Percentiles rank a stretch among this genome's conserved stretches.
These are phyloP conservation scores for Bovichtus diacanthus DNA, from an alignment of 2,797 vertebrate genomes.

Conservation along the genomic window DNA sequence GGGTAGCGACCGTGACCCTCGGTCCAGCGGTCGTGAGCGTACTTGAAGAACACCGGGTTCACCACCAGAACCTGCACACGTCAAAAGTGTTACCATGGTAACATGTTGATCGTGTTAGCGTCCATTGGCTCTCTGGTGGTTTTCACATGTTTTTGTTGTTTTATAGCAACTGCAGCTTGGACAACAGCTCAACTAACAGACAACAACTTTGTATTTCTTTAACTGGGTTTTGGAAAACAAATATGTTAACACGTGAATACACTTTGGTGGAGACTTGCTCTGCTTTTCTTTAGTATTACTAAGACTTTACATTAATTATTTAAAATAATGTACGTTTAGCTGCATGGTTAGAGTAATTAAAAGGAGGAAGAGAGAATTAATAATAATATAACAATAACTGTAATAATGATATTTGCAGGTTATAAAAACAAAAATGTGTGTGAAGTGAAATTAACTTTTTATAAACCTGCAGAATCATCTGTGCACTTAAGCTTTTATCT, in stretches of 20 bases:
- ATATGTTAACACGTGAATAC: too few relatives aligned
- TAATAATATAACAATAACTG: neutral
- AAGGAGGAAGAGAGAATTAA: neutral
- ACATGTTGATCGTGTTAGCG: neutral
- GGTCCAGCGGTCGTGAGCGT: constrained; percentile 85
- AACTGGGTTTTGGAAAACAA: neutral
- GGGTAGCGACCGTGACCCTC: constrained; percentile 84
- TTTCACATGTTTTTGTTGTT: neutral
- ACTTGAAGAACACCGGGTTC: constrained; percentile 87
- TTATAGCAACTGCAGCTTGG: neutral
- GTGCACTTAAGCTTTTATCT: too few relatives aligned
- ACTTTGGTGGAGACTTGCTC: too few relatives aligned
- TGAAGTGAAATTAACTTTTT: neutral
- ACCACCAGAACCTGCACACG: constrained; percentile 84
- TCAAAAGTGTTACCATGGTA: neutral
- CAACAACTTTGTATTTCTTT: neutral
- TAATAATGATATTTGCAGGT: neutral
- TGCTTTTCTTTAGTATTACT: neutral
- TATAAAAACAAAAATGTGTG: neutral
- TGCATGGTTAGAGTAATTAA: neutral
- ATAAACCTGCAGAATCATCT: neutral
- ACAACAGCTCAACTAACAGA: neutral
- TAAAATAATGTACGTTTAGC: neutral
- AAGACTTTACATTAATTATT: neutral
- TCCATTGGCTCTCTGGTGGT: neutral